phyloP scores from a whole-genome alignment of 64 coral and sea anemone species.

The Pachyseris speciosa region DNA sequence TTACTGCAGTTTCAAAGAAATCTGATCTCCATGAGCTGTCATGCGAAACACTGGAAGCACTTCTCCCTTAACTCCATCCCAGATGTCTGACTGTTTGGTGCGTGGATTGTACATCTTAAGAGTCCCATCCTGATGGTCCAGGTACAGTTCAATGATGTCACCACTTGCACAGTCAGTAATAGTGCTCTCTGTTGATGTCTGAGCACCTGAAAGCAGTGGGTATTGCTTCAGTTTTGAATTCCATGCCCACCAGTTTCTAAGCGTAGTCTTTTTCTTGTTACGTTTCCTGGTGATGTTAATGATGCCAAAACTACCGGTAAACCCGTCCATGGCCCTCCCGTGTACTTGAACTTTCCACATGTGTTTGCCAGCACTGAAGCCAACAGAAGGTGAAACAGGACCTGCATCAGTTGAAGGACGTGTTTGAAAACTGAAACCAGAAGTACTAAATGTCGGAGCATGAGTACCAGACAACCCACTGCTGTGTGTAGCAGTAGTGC shows the following conservation, averaged over 20 bases:
- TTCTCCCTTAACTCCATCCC: neutral
- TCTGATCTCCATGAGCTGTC: neutral
- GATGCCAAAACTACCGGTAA: too few relatives aligned
- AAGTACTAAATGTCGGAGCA: too few relatives aligned
- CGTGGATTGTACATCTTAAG: constrained; percentile 1
- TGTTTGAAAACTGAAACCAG: neutral
- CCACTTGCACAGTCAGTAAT: neutral
- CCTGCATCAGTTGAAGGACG: neutral
- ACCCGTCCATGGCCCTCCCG: too few relatives aligned
- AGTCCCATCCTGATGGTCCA: neutral
- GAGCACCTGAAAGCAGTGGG: too few relatives aligned
- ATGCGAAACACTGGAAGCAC: neutral
- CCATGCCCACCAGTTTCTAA: neutral
- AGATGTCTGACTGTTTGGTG: neutral
- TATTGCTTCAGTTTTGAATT: too few relatives aligned
- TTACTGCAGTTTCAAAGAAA: neutral
- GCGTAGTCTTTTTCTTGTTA: too few relatives aligned
- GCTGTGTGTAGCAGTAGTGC: too few relatives aligned
- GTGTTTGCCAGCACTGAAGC: neutral
- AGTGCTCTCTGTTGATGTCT: neutral
- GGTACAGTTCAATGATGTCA: neutral
- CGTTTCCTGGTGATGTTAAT: too few relatives aligned
- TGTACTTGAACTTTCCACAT: neutral
- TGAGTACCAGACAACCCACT: too few relatives aligned
- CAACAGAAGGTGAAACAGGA: neutral